Conservation (phyloP, 2,888 invertebrate genomes). For the Shargacucullia verbasci region DNA sequence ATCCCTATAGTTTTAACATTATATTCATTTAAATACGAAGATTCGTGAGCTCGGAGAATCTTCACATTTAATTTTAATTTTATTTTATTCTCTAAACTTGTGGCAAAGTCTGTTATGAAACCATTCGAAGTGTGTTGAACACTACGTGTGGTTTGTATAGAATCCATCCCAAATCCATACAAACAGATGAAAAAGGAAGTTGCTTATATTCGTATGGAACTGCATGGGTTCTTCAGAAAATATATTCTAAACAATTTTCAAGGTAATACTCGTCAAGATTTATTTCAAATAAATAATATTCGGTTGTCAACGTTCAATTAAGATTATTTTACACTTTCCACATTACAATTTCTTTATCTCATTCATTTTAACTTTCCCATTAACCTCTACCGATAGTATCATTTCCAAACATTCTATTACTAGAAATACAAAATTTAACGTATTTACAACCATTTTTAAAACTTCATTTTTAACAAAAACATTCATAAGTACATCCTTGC, state of each 20-base stretch:
- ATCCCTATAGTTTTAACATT: constrained; percentile 79
- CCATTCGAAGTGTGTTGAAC: constrained; percentile 37
- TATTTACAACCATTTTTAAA: constrained; percentile 88
- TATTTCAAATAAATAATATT: constrained; percentile 62
- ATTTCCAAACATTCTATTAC: constrained; percentile 85
- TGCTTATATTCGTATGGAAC: constrained; percentile 83
- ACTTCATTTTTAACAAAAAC: constrained; percentile 79
- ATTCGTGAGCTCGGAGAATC: constrained; percentile 86
- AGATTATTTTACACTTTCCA: constrained; percentile 71
- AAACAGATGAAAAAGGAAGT: constrained; percentile 87
- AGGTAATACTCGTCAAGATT: constrained; percentile 58
- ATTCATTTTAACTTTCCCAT: constrained; percentile 70
- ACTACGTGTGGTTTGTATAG: constrained; percentile 65
- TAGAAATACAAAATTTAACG: constrained; percentile 90
- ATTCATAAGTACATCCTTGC: constrained; percentile 87
- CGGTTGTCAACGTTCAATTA: constrained; percentile 74
- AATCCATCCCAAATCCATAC: constrained; percentile 85
- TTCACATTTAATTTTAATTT: constrained; percentile 75
- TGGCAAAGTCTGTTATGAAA: constrained; percentile 72
- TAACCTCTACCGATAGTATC: constrained; percentile 79
- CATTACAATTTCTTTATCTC: constrained; percentile 69
- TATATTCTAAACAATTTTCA: constrained; percentile 57
- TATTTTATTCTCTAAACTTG: constrained; percentile 63
- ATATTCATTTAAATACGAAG: constrained; percentile 78
- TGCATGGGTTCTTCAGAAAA: constrained; percentile 78